Base-by-base conservation (phyloP, 2,113 vertebrate species). In the Ctenomys sociabilis region DNA sequence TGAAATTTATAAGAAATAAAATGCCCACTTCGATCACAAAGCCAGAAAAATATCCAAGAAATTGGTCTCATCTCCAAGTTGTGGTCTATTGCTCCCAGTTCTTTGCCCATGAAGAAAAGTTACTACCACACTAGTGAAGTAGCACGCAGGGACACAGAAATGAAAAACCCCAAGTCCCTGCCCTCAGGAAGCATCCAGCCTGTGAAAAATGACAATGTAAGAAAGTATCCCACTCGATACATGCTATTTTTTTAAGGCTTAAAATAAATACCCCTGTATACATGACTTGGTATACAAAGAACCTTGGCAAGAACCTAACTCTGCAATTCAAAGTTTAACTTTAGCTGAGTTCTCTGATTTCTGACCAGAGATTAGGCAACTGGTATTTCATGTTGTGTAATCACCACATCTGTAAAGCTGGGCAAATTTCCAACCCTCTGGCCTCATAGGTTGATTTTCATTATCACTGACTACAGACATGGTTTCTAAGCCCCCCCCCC, bases 1-100 rank as follows among this genome's bases (percentile, higher is more conserved):
- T 78, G 40, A 40, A 59, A 88, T 83, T 95, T n/a, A 85, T 61
- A 81, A 86, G 5, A 30, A 78, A 14, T 83, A 90, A 82, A 43
- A 72, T 77, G 40, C 45, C 21, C 11, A 87, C 54, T 90, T 93
- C 83, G 83, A 80, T 45, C 86, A 89, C 52, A 37, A 93, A 93
- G n/a, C 70, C 59, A 35, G 35, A 26, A 88, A 94, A 85, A 77
- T 77, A 93, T 24, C 78, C 37, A 32, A 45, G 24, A 45, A 30
- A 21, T 64, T 85, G 22, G 40, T 88, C 30, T 83, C 85, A 43
- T 43, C 57, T 70, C n/a, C n/a, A 70, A 54, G 40, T 14, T 63
- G 30, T 40, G 35, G 45, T 35, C 89, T 59, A 64, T 75, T 66
- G 52, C 40, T 75, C 24, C 28, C 54, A 83, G 37, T 64, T 93